A percentile compares a stretch with the other conserved stretches of the same genome.
Evolutionary conservation across 2,113 vertebrate genomes (phyloP).

Genomic region (Willisornis vidua): DNA sequence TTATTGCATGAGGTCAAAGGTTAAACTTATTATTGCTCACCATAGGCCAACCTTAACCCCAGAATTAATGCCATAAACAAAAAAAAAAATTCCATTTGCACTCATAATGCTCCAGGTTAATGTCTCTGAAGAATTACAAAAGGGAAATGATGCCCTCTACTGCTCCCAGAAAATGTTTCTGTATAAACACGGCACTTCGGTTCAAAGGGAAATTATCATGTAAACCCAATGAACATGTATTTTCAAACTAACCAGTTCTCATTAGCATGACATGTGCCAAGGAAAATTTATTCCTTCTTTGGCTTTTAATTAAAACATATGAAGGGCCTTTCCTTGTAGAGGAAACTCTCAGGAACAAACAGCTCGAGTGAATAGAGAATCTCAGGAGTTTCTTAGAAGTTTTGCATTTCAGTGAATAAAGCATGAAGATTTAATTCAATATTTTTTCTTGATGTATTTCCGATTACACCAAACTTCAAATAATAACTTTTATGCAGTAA

Average conservation of each 20-base stretch:
- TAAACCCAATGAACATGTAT: not conserved
- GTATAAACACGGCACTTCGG: not conserved
- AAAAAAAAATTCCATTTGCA: constrained; percentile 37
- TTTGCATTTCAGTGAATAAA: not conserved
- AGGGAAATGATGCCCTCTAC: constrained; percentile 76
- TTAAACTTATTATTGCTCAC: constrained; percentile 74
- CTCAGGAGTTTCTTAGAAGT: not conserved
- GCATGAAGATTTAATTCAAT: not conserved
- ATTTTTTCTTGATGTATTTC: not conserved
- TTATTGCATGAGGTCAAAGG: constrained; percentile 67
- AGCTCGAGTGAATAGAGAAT: not conserved
- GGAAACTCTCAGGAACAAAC: not conserved
- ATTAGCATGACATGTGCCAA: not conserved
- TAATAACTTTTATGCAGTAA: not conserved
- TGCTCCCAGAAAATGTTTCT: constrained; percentile 21
- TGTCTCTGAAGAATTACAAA: constrained; percentile 68
- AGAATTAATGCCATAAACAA: constrained; percentile 73
- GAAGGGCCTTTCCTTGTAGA: not conserved
- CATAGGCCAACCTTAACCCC: constrained; percentile 69
- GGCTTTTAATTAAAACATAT: constrained; percentile 51
- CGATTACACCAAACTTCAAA: not conserved
- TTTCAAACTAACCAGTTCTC: not conserved
- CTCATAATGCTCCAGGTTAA: not conserved
- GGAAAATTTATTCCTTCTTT: not conserved
- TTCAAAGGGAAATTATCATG: constrained; percentile 15